These are phyloP conservation scores for Thripadectes ignobilis DNA, from an alignment of 2,797 vertebrate genomes.

Conservation along the genomic window DNA sequence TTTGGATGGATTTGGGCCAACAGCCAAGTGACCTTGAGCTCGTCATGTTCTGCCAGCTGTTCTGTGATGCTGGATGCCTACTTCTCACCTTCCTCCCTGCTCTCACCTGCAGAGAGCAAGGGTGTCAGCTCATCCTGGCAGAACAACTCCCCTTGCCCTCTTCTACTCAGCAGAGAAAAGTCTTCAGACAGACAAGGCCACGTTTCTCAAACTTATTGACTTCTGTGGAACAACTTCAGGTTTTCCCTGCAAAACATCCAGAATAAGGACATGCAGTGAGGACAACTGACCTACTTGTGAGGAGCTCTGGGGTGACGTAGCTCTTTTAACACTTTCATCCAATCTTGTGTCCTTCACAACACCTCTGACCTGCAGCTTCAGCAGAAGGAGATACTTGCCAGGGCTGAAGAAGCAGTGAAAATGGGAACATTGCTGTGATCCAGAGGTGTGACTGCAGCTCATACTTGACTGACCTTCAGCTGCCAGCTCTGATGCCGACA, in stretches of 20 bases:
- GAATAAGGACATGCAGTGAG: background rate
- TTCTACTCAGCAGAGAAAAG: background rate
- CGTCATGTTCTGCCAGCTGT: constrained; percentile 20
- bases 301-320: background rate
- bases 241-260: background rate
- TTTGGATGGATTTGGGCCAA: constrained; percentile 19
- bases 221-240: background rate
- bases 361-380: background rate
- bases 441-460: constrained; percentile 10
- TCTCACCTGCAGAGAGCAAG: background rate
- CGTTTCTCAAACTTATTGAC: background rate
- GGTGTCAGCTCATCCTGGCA: background rate
- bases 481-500: background rate
- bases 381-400: background rate
- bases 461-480: constrained; percentile 34
- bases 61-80: background rate
- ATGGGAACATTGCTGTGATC: background rate
- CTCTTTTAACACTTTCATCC: background rate
- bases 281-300: fast-evolving
- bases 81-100: background rate
- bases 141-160: background rate
- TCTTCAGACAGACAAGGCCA: background rate
- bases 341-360: background rate
- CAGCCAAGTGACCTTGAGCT: constrained; percentile 44
- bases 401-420: background rate